Base-by-base conservation (phyloP, 2,888 invertebrate species). In the Ophion costatus region DNA sequence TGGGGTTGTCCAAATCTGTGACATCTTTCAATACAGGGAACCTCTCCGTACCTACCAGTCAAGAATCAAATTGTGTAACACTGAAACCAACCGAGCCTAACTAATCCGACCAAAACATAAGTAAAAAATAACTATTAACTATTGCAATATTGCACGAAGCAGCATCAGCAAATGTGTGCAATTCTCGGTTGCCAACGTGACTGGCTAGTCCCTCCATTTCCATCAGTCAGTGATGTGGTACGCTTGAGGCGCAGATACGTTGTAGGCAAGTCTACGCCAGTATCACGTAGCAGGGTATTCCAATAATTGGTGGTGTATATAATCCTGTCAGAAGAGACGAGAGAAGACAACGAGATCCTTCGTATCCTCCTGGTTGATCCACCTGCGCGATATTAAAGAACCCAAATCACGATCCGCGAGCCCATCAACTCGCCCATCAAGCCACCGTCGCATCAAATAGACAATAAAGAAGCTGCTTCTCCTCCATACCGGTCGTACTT, bases 301-400 rank as follows among this genome's bases (percentile, higher is more conserved):
- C 56, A 17, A 56, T 17, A 33, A 24, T 59, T 33, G 76, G 56
- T 11, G 42, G 22, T 22, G 61, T 51, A 57, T n/a, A 24, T 14
- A 56, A 38, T 56, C n/a, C 33, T 61, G n/a, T 59, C 22, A 51
- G 20, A 56, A 38, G 45, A 24, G 42, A 75, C 3, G 63, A 56
- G 17, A 59, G 0, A 17, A 74, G 24, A 42, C 67, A 77, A 45
- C 45, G 11, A 78, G 66, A 59, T 64, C 76, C 17, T 38, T 3
- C 11, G 66, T 74, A 51, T 57, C 51, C 57, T 67, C 61, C 51
- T 66, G 42, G 64, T 45, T 59, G 79, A 85, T 73, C 59, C 75
- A 82, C 71, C 79, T 82, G 84, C 75, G 67, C 63, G 67, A 82
- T 80, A 76, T 76, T 75, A 71, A 29, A 80, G 61, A 77, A 66